phyloP scores from a whole-genome alignment of 2,797 vertebrate genomes.

The Steatocranus sp. region DNA sequence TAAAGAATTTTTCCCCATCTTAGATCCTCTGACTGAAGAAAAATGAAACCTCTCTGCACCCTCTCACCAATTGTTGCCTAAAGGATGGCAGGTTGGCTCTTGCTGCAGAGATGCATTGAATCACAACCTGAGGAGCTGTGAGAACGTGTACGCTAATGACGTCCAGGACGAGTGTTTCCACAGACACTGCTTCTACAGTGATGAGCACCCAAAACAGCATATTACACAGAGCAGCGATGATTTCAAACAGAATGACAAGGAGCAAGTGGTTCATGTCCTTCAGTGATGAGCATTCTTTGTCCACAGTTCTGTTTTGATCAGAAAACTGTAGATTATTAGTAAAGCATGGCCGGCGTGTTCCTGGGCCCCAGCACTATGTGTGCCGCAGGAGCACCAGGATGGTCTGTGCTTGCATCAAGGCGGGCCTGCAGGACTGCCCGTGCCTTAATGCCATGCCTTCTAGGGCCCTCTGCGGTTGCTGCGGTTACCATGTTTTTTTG shows the following conservation, averaged over 20 bases:
- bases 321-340: background rate
- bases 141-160: conserved; percentile 23
- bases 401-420: background rate
- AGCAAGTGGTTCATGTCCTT: background rate
- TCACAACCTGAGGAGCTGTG: conserved; percentile 11
- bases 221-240: background rate
- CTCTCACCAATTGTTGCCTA: conserved; percentile 1
- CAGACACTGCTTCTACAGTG: background rate
- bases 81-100: background rate
- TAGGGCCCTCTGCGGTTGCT: conserved; percentile 67
- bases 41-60: background rate
- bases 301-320: background rate
- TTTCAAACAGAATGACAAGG: accelerated
- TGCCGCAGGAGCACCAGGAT: background rate
- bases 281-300: background rate
- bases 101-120: conserved; percentile 18
- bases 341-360: background rate
- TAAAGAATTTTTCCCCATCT: background rate
- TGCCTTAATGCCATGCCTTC: conserved; percentile 39
- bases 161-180: background rate
- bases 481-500: conserved; percentile 63
- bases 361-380: background rate
- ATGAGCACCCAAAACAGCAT: background rate
- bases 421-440: conserved; percentile 7
- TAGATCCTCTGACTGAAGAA: conserved; percentile 13